Percentiles rank a stretch among this genome's conserved stretches.
phyloP scores from a whole-genome alignment of 1,140 invertebrate species.

The Dreissena polymorpha region DNA sequence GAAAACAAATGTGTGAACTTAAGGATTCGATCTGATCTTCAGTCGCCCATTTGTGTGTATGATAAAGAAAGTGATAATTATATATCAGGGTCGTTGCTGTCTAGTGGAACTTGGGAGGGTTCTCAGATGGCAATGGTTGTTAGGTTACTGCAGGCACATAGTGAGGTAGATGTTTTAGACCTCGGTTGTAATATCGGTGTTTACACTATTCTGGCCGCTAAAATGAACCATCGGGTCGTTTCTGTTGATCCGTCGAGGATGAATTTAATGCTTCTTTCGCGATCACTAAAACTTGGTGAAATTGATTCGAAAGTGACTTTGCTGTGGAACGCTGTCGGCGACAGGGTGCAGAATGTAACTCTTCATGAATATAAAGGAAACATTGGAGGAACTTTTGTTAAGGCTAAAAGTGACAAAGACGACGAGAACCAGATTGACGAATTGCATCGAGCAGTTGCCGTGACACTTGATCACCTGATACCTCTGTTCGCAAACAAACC shows the following conservation, averaged over 20 bases:
- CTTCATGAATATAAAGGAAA: slow-evolving; percentile 61
- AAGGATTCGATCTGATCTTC: too few species aligned
- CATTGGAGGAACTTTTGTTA: slow-evolving; percentile 62
- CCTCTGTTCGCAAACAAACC: slow-evolving; percentile 35
- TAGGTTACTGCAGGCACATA: slow-evolving; percentile 13
- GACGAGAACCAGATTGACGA: background rate
- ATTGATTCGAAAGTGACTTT: slow-evolving; percentile 58
- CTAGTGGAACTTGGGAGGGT: slow-evolving; percentile 42
- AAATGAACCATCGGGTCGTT: slow-evolving; percentile 62
- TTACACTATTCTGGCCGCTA: slow-evolving; percentile 65
- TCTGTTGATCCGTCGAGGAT: slow-evolving; percentile 63
- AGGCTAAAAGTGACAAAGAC: background rate
- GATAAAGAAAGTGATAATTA: slow-evolving; percentile 35
- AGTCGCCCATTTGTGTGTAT: slow-evolving; percentile 46
- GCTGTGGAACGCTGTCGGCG: slow-evolving; percentile 64
- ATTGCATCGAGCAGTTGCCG: slow-evolving; percentile 20
- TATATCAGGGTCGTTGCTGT: slow-evolving; percentile 4
- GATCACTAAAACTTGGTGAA: slow-evolving; percentile 56
- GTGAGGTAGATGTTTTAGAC: slow-evolving; percentile 61
- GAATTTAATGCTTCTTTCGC: slow-evolving; percentile 60
- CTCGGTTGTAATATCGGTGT: slow-evolving; percentile 73
- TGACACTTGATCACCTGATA: slow-evolving; percentile 59
- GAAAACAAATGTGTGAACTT: too few species aligned
- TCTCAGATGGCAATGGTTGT: slow-evolving; percentile 33
- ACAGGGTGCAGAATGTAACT: slow-evolving; percentile 54